Base-by-base conservation (phyloP, 2,888 invertebrate genomes). In the Nipponacmea schrenckii region DNA sequence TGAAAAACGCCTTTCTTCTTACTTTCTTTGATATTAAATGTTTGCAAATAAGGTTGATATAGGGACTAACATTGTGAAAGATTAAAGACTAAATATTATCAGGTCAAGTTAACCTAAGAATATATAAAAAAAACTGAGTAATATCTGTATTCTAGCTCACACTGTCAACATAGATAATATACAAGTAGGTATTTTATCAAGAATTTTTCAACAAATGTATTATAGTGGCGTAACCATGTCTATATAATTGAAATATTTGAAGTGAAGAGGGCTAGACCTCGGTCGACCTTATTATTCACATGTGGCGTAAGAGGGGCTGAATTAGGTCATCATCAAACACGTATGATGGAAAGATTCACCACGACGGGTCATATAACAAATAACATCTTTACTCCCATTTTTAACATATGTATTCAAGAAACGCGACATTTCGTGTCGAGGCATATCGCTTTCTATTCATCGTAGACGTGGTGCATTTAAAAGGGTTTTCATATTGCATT, bases 261-360 rank as follows among this genome's bases (percentile, higher is more conserved):
- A 56, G 24, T 20, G 56, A 56, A 56, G 56, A 56, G 56, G 24
- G 20, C 24, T 24, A 56, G 56, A 56, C 56, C 56, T 56, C 56
- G 10, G 24, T 20, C 56, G 56, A 56, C 56, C 56, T 56, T 56
- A 56, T 56, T 56, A 56, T 56, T 56, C 8, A 56, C 56, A 56
- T 56, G 56, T 56, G 56, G 56, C 56, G 56, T 56, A 56, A 56
- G 56, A 56, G 56, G 56, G 56, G 56, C 56, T 56, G 56, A 56
- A 56, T 56, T 56, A 24, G 56, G 56, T 56, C 56, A 56, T 24
- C 56, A 24, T 20, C 56, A 56, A 56, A 56, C 56, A 56, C 56
- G 56, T 56, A 8, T 56, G 20, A 50, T 20, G 24, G 24, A 24
- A 56, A 56, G 56, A 56, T 56, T 56, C 56, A 56, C 56, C 56